These are phyloP conservation scores for Vanacampus margaritifer DNA, from an alignment of 2,113 vertebrate species.

Conservation along the genomic window DNA sequence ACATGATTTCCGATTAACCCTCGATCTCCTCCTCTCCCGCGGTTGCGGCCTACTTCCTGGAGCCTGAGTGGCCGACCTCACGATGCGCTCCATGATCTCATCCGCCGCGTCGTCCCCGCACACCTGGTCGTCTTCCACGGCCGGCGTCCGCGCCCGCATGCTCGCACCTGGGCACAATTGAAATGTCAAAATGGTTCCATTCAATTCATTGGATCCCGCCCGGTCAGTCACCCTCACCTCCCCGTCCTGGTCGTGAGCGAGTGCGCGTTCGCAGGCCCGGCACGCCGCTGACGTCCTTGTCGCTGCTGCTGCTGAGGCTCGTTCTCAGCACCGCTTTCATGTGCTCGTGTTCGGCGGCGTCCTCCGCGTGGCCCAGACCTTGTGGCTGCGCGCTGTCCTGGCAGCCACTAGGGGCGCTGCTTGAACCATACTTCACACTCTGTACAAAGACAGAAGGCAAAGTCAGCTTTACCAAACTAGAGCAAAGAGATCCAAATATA, in stretches of 20 bases:
- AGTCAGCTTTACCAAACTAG: background rate
- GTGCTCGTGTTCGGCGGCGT: conserved; percentile 84
- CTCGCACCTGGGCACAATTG: conserved; percentile 69
- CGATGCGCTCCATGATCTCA: conserved; percentile 98
- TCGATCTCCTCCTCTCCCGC: conserved; percentile 88
- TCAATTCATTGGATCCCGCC: background rate
- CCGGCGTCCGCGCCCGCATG: conserved; percentile 63
- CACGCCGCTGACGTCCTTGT: conserved; percentile 59
- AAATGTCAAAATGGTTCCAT: background rate
- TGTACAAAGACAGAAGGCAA: conserved; percentile 5
- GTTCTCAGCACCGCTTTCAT: conserved; percentile 92
- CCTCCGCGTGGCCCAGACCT: conserved; percentile 82
- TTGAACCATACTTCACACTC: conserved; percentile 32
- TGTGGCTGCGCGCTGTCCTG: conserved; percentile 73
- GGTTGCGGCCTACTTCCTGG: conserved; percentile 85
- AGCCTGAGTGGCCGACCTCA: conserved; percentile 91
- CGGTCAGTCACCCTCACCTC: conserved; percentile 61
- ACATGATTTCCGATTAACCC: conserved; percentile 94
- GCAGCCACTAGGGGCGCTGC: conserved; percentile 60
- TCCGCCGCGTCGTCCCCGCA: conserved; percentile 84
- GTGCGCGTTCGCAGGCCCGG: conserved; percentile 80
- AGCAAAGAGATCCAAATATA: too few relatives aligned
- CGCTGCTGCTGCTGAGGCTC: conserved; percentile 56
- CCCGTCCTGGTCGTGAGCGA: conserved; percentile 77
- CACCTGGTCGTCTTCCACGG: conserved; percentile 75